Evolutionary conservation across 2,888 invertebrate genomes (phyloP).

Genomic region (Nymphalis polychloros): DNA sequence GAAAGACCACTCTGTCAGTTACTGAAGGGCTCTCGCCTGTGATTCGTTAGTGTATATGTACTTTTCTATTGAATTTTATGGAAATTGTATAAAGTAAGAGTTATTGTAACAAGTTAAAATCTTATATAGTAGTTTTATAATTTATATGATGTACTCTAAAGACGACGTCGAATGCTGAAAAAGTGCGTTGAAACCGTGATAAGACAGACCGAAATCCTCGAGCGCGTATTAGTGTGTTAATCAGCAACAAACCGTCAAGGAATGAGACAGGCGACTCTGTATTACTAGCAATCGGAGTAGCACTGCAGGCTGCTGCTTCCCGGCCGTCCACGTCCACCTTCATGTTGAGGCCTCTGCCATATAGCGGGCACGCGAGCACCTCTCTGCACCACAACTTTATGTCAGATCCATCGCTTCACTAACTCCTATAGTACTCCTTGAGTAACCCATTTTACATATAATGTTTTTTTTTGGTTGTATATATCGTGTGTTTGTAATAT

Average conservation of each 20-base stretch:
- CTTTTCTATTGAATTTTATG: neutral
- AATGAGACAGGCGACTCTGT: slow-evolving; percentile 75
- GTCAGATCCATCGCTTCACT: slow-evolving; percentile 28
- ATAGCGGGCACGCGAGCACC: slow-evolving; percentile 42
- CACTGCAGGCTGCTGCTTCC: slow-evolving; percentile 60
- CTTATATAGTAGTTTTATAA: too few species aligned
- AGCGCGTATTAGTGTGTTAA: slow-evolving; percentile 31
- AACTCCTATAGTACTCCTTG: neutral
- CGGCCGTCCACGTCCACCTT: slow-evolving; percentile 58
- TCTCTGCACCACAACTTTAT: slow-evolving; percentile 37
- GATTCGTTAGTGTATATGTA: slow-evolving; percentile 1
- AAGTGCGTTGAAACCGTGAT: neutral
- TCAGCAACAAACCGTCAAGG: slow-evolving; percentile 69
- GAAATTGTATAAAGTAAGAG: neutral
- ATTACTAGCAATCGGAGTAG: slow-evolving; percentile 67
- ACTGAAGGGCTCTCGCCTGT: neutral
- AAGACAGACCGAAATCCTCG: slow-evolving; percentile 36
- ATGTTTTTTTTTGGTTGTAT: neutral
- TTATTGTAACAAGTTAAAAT: too few species aligned
- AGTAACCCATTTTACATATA: neutral
- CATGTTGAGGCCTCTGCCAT: slow-evolving; percentile 46
- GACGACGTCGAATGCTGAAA: too few species aligned
- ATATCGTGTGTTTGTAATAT: neutral
- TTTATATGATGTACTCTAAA: too few species aligned
- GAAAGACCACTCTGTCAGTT: too few species aligned